Evolutionary conservation across 2,888 invertebrate genomes (phyloP).

Genomic region (Patella caerulea): DNA sequence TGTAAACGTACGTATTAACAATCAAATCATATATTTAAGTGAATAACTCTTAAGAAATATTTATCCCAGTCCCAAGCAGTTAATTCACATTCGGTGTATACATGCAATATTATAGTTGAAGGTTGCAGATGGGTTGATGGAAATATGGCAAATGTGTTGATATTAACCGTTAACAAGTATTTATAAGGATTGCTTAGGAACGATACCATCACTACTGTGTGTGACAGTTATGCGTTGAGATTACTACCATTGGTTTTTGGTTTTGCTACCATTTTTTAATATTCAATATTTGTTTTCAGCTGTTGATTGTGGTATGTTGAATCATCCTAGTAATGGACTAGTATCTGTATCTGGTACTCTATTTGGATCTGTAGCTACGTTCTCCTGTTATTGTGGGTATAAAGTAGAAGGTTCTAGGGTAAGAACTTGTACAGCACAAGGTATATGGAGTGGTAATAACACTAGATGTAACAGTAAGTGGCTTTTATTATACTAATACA

Average conservation of each 20-base stretch:
- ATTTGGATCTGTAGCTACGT: slow-evolving; percentile 43
- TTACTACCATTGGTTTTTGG: too few species aligned
- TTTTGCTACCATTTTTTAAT: not conserved
- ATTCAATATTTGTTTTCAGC: slow-evolving; percentile 37
- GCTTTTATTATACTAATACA: not conserved
- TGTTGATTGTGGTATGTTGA: slow-evolving; percentile 48
- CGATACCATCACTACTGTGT: too few species aligned
- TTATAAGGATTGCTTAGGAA: too few species aligned
- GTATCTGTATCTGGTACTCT: slow-evolving; percentile 38
- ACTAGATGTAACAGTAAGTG: slow-evolving; percentile 54
- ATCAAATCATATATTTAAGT: too few species aligned
- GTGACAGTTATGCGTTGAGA: too few species aligned
- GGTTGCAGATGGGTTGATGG: too few species aligned
- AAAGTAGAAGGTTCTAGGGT: slow-evolving; percentile 41
- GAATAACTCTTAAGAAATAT: too few species aligned
- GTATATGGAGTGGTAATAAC: slow-evolving; percentile 49
- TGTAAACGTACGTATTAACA: slow-evolving; percentile 44
- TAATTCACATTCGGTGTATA: too few species aligned
- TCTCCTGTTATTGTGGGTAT: slow-evolving; percentile 53
- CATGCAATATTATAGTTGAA: too few species aligned
- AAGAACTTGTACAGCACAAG: slow-evolving; percentile 45
- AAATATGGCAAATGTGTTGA: too few species aligned
- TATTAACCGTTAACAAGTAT: too few species aligned
- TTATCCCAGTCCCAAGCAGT: too few species aligned
- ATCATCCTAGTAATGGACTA: slow-evolving; percentile 41